Conservation (phyloP, 2,797 vertebrate species). For the Pseudochaenichthys georgianus region DNA sequence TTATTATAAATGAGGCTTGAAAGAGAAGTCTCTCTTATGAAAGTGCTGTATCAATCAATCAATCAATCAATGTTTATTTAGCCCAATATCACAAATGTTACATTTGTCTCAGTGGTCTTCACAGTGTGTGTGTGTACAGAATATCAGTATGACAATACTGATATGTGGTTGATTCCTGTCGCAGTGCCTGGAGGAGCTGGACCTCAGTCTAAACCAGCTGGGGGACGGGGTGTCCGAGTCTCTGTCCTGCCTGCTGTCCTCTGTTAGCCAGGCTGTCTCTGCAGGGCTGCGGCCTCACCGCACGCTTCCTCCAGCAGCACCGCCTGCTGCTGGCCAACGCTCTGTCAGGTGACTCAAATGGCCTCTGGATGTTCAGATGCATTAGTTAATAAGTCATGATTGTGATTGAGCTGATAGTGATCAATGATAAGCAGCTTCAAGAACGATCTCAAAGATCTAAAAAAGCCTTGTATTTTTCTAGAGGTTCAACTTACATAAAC, state of each 20-base stretch:
- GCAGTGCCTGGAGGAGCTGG: conserved; percentile 90
- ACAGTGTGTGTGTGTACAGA: too few relatives aligned
- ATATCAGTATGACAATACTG: too few relatives aligned
- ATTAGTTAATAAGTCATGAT: not conserved
- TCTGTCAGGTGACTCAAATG: conserved; percentile 78
- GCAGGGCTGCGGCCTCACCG: conserved; percentile 86
- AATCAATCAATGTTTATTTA: too few relatives aligned
- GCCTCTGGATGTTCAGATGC: not conserved
- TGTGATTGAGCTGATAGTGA: not conserved
- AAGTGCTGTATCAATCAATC: accelerated
- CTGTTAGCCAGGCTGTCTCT: conserved; percentile 84
- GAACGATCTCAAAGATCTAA: too few relatives aligned
- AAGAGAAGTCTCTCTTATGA: not conserved
- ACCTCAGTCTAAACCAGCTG: conserved; percentile 90
- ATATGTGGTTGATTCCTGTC: not conserved
- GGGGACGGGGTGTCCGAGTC: conserved; percentile 84
- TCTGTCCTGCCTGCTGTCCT: conserved; percentile 87
- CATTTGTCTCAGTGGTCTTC: too few relatives aligned
- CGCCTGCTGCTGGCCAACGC: conserved; percentile 80
- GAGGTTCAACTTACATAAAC: too few relatives aligned
- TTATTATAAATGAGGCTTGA: not conserved
- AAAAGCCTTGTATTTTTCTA: too few relatives aligned
- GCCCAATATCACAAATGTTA: too few relatives aligned
- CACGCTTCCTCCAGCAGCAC: conserved; percentile 86
- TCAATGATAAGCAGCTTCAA: too few relatives aligned